Conservation (phyloP, 1,140 invertebrate genomes). For the Reticulitermes speratus region DNA sequence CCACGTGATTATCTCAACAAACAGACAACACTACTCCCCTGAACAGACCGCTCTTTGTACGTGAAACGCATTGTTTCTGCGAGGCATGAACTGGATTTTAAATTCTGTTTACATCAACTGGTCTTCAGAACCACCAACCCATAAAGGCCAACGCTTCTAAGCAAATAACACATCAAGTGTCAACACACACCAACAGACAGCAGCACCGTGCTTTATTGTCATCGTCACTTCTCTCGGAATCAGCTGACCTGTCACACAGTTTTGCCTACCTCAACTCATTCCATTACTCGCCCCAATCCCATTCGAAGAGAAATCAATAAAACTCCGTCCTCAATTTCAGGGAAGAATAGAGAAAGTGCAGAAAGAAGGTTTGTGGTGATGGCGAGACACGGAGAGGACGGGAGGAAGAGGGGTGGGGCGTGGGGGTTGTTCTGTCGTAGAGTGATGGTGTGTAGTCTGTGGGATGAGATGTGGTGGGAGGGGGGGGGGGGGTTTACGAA, state of each 20-base stretch:
- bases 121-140: too few species aligned
- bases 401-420: too few species aligned
- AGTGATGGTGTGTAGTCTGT: not conserved
- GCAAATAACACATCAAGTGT: too few species aligned
- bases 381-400: not conserved
- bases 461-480: not conserved
- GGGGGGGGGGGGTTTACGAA: not conserved
- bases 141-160: too few species aligned
- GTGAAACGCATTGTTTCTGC: too few species aligned
- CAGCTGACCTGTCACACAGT: not conserved
- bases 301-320: conserved; percentile 25
- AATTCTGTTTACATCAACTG: not conserved
- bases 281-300: not conserved
- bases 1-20: too few species aligned
- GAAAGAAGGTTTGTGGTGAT: not conserved
- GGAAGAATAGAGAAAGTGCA: conserved; percentile 15
- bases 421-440: not conserved
- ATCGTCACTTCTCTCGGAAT: not conserved
- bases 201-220: too few species aligned
- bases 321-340: conserved; percentile 21
- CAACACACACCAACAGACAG: too few species aligned
- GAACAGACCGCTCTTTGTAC: too few species aligned
- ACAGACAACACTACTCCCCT: too few species aligned
- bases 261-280: conserved; percentile 17
- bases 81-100: too few species aligned